These are phyloP conservation scores for Agrochola litura DNA, from an alignment of 2,888 invertebrate genomes.

Conservation along the genomic window DNA sequence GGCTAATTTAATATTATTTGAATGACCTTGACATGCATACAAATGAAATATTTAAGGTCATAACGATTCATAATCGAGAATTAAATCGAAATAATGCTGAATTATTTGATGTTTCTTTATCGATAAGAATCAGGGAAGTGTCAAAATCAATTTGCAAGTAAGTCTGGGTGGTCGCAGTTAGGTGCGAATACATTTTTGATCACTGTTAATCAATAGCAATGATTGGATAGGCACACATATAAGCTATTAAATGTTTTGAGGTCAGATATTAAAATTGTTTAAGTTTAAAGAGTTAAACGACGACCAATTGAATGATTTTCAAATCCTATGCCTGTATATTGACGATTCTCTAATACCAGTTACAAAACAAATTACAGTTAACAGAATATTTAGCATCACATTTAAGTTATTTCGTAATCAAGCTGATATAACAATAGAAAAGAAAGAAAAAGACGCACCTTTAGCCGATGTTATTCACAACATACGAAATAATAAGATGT, in stretches of 20 bases:
- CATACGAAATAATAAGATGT: conserved; percentile 18
- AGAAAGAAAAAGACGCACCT: not conserved
- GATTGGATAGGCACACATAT: conserved; percentile 5
- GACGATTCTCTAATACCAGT: not conserved
- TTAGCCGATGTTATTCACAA: conserved; percentile 27
- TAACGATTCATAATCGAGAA: conserved; percentile 43
- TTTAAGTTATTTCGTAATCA: not conserved
- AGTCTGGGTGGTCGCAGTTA: conserved; percentile 49
- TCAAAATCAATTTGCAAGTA: conserved; percentile 32
- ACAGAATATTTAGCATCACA: not conserved
- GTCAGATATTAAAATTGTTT: conserved; percentile 1
- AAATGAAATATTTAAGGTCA: conserved; percentile 56
- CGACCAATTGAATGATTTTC: not conserved
- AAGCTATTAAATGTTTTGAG: not conserved
- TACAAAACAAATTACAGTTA: not conserved
- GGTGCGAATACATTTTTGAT: conserved; percentile 16
- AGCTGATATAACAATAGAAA: not conserved
- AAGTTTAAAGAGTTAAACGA: not conserved
- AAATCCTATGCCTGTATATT: not conserved
- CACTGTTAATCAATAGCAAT: conserved; percentile 9
- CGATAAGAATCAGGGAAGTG: conserved; percentile 27
- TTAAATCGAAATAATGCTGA: conserved; percentile 40
- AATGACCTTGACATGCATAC: conserved; percentile 64
- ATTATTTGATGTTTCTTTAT: conserved; percentile 38
- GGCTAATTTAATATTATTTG: conserved; percentile 53